phyloP scores from a whole-genome alignment of 2,113 vertebrate species.

The Nanorana parkeri region DNA sequence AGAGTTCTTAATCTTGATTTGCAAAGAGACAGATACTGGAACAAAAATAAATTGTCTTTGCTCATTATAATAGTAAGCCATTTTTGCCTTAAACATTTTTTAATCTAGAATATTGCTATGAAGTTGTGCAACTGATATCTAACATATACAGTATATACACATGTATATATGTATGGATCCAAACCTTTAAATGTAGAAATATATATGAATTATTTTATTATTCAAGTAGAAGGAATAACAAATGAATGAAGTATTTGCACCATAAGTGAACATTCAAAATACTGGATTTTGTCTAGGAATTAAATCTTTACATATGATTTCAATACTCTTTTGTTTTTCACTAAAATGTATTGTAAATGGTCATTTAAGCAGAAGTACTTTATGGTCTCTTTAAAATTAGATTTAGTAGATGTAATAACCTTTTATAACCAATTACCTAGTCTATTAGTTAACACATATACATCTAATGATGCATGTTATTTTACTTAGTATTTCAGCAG shows the following conservation, averaged over 20 bases:
- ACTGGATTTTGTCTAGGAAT: too few species aligned
- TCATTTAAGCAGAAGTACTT: constrained; percentile 12
- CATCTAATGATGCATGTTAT: constrained; percentile 32
- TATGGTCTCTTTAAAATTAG: constrained; percentile 22
- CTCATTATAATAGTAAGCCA: constrained; percentile 29
- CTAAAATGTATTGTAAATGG: background rate
- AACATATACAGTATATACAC: too few species aligned
- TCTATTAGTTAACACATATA: constrained; percentile 31
- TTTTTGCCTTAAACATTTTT: constrained; percentile 47
- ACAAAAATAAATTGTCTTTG: constrained; percentile 49
- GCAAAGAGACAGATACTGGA: constrained; percentile 46
- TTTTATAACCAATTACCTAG: constrained; percentile 29
- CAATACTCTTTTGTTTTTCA: too few species aligned
- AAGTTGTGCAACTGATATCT: background rate
- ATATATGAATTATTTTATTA: too few species aligned
- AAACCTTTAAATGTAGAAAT: too few species aligned
- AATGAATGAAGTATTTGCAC: too few species aligned
- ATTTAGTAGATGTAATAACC: constrained; percentile 27
- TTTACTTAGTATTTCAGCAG: constrained; percentile 58
- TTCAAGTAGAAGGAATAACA: too few species aligned
- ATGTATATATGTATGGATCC: too few species aligned
- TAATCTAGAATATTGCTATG: constrained; percentile 23
- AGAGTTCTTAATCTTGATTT: constrained; percentile 59
- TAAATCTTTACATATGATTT: too few species aligned
- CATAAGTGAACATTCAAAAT: too few species aligned